These are phyloP conservation scores for Parazoanthus darwini DNA, from an alignment of 92 coral and sea anemone genomes.

Conservation along the genomic window DNA sequence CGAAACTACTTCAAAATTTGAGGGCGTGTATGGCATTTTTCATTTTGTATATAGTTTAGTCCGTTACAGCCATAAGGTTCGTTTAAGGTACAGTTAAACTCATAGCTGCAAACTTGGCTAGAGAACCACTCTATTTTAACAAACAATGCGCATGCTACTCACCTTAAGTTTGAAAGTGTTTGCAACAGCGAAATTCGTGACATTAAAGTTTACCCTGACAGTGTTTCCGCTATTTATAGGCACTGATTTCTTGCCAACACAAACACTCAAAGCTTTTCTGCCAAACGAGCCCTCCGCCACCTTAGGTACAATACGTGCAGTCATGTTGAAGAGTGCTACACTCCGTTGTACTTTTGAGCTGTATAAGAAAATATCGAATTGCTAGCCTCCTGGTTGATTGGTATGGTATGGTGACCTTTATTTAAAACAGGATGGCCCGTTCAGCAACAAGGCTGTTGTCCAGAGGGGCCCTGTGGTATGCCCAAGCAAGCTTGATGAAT, in stretches of 20 bases:
- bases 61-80: not conserved
- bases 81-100: not conserved
- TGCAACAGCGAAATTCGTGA: constrained; percentile 5
- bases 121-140: not conserved
- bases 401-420: too few species aligned
- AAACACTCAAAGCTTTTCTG: constrained; percentile 26
- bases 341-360: constrained; percentile 2
- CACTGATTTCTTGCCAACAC: constrained; percentile 9
- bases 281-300: constrained; percentile 5
- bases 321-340: not conserved
- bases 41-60: too few species aligned
- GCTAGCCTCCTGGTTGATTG: not conserved
- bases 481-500: too few species aligned
- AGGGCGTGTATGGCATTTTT: too few species aligned
- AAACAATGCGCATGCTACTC: not conserved
- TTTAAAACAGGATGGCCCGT: too few species aligned
- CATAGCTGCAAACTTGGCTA: not conserved
- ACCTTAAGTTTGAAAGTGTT: constrained; percentile 23
- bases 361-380: not conserved
- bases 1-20: too few species aligned
- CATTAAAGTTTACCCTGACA: not conserved
- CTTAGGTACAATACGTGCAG: constrained; percentile 11
- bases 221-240: not conserved
- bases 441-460: too few species aligned
- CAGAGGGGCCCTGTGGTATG: too few species aligned